phyloP scores from a whole-genome alignment of 2,797 vertebrate species.

The Odontamblyopus rebecca region DNA sequence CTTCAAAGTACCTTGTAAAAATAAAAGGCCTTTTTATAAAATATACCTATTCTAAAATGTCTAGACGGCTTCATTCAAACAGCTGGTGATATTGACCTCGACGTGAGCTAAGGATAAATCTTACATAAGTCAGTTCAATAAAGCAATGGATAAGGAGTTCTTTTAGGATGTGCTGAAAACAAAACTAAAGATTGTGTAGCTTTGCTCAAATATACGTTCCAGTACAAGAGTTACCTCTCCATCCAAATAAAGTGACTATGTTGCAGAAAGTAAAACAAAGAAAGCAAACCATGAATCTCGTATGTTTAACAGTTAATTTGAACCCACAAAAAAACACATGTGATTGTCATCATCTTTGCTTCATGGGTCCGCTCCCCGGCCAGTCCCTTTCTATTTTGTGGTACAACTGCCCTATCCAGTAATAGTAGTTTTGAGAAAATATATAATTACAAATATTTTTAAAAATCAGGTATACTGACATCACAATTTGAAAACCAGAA shows the following conservation, averaged over 20 bases:
- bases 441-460: no score
- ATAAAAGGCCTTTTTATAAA: neutral
- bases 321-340: no score
- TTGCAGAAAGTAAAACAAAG: no score
- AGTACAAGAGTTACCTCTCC: neutral
- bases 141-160: neutral
- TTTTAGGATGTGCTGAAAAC: neutral
- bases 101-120: neutral
- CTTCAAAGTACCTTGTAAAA: neutral
- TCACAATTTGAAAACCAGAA: neutral
- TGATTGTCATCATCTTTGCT: no score
- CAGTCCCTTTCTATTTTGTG: no score
- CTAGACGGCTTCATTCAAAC: constrained; percentile 7
- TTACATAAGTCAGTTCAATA: neutral
- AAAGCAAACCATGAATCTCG: no score
- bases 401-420: no score
- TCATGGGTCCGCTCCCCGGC: no score
- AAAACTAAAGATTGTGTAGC: neutral
- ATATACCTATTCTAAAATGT: neutral
- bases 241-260: no score
- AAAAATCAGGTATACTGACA: neutral
- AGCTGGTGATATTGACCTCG: constrained; percentile 5
- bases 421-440: no score
- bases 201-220: neutral
- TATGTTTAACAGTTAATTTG: no score